Base-by-base conservation (phyloP, 2,797 vertebrate species). In the Trachurus trachurus region DNA sequence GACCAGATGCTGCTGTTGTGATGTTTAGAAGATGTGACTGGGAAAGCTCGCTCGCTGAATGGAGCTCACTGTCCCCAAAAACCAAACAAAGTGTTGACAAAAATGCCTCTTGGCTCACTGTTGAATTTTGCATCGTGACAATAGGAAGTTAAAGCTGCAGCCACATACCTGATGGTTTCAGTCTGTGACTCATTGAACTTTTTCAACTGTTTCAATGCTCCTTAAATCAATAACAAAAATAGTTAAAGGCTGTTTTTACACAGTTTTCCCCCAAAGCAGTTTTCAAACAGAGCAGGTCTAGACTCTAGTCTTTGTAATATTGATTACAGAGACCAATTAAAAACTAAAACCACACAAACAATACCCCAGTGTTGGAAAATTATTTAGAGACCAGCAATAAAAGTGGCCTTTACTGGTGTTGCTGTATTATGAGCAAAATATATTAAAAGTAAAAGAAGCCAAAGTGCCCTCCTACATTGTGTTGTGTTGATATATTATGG, bases 61-160 rank as follows among this genome's bases (percentile, higher is more conserved):
- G 13, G 21, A 42, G 39, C 34, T 54, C 57, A 1, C 53, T 53
- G 60, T 80, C 54, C 10, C 39, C 17, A 2, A 17, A 65, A 78
- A 26, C 61, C 52, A 19, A 50, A 1, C n/a, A n/a, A 26, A 26
- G 26, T 44, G 31, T 31, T 40, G 53, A 52, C 63, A 63, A 56
- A 47, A 17, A n/a, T 1, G 0, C 15, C 47, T 74, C 31, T 45
- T 26, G 19, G 44, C 59, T 67, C 60, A 6, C 22, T 58, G 58
- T 73, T 31, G 13, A 53, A 73, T 75, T 75, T 78, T 12, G 11
- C 44, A 52, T 67, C 16, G 47, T 53, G n/a, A n/a, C 26, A 31
- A 21, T 6, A 44, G 34, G 53, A 56, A 61, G 3, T 4, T 2
- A 4, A 31, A 8, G 9, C 7, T 49, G 71, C 19, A 70, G 42